Base-by-base conservation (phyloP, 2,797 vertebrate genomes). In the Tenualosa thibaudeaui region DNA sequence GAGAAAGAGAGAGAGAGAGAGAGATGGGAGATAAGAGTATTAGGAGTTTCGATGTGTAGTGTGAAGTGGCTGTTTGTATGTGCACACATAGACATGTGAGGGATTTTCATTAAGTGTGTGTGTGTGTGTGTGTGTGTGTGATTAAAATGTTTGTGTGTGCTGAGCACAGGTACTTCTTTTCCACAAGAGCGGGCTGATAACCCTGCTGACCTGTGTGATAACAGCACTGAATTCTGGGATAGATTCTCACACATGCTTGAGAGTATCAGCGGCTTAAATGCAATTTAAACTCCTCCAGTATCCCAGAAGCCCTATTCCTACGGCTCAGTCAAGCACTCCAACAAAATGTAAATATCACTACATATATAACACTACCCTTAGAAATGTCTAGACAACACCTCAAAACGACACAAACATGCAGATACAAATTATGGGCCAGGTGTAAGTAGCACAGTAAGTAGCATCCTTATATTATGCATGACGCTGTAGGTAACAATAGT, bases 91-190 rank as follows among this genome's bases (percentile, higher is more conserved):
- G 9, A 10, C 7, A 51, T 26, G 60, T 24, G 60, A 56, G 53
- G 19, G 53, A 56, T 56, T 22, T 56, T 19, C 15, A 58, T 58
- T 19, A 56, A 15, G 65, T 60, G 81, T 81, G 85, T 81, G 56
- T 82, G 84, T 81, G 56, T 78, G 84, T 85, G 60, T 82, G 54
- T 82, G 83, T 81, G 75, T 81, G 54, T 82, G 83, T 81, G 75
- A 68, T 13, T 87, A 78, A 84, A 89, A 85, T 83, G 75, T 62
- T 49, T 83, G 86, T 83, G 75, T 62, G 54, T 83, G 82, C 62
- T 85, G 86, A 86, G 86, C 87, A 85, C 87, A 85, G 87, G 82
- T 86, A 87, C 85, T 31, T 65, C 83, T 82, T 85, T 85, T 87
- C 85, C 54, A 84, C 87, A 83, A 88, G 58, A 84, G 83, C 84